Conservation (phyloP, 2,797 vertebrate species). For the Todus mexicanus region DNA sequence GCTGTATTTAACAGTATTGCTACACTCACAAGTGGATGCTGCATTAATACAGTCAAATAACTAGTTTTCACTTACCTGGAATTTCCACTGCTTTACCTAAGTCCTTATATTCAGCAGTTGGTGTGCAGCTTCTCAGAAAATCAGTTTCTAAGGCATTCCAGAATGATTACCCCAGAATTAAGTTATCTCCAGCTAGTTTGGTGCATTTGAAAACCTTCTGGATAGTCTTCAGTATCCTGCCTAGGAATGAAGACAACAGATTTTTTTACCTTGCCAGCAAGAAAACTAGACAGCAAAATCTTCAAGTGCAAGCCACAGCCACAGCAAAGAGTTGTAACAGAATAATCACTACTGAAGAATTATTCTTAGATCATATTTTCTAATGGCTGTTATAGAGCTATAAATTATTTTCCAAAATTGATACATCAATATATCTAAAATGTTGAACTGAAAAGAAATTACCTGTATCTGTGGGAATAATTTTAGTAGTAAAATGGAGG, state of each 20-base stretch:
- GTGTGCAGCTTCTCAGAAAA: not conserved
- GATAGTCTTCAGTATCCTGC: not conserved
- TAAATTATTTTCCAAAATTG: slow-evolving; percentile 1
- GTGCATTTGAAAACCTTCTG: not conserved
- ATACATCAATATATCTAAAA: not conserved
- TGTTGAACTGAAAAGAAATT: not conserved
- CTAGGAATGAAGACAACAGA: not conserved
- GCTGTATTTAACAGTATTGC: not conserved
- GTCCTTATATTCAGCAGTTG: not conserved
- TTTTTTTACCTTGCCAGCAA: not conserved
- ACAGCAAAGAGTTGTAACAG: not conserved
- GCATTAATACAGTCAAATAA: not conserved
- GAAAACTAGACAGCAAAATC: not conserved
- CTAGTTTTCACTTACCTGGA: not conserved
- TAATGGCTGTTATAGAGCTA: not conserved
- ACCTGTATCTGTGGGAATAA: not conserved
- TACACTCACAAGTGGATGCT: not conserved
- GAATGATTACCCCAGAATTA: not conserved
- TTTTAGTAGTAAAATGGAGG: not conserved
- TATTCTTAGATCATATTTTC: not conserved
- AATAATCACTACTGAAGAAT: not conserved
- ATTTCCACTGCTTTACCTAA: not conserved
- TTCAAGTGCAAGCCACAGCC: not conserved
- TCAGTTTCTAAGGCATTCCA: not conserved
- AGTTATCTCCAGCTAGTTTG: not conserved